Evolutionary conservation across 2,888 invertebrate species (phyloP).

Genomic region (Drosophila peninsularis): DNA sequence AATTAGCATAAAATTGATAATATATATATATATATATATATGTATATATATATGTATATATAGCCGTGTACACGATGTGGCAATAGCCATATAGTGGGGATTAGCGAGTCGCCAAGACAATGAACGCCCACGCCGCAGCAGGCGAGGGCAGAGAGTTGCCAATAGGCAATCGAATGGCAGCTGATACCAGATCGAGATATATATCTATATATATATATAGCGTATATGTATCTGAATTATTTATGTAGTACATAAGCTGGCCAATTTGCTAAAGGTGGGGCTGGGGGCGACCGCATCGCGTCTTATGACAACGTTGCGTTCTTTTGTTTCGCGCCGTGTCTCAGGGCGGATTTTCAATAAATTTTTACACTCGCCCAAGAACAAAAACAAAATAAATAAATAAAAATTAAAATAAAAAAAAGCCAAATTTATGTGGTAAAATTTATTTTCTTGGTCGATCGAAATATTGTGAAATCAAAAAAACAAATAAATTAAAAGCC

Average conservation of each 20-base stretch:
- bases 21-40: neutral
- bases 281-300: no score
- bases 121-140: constrained; percentile 36
- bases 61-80: constrained; percentile 4
- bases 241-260: constrained; percentile 19
- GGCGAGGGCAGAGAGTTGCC: constrained; percentile 25
- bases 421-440: constrained; percentile 69
- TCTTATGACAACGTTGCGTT: constrained; percentile 67
- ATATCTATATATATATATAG: constrained; percentile 10
- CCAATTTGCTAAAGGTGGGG: constrained; percentile 20
- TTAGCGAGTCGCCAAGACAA: constrained; percentile 42
- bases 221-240: constrained; percentile 10
- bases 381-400: constrained; percentile 25
- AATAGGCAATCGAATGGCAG: constrained; percentile 47
- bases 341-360: constrained; percentile 64
- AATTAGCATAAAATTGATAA: constrained; percentile 6
- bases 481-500: constrained; percentile 77
- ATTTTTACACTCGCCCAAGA: constrained; percentile 40
- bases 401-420: constrained; percentile 13
- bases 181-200: constrained; percentile 9
- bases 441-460: constrained; percentile 75
- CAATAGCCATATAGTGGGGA: constrained; percentile 20
- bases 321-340: constrained; percentile 52
- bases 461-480: constrained; percentile 81
- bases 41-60: no score